A percentile compares a stretch with the other conserved stretches of the same genome.
Evolutionary conservation across 2,113 vertebrate genomes (phyloP).

Genomic region (Anarhynchus alexandrinus): DNA sequence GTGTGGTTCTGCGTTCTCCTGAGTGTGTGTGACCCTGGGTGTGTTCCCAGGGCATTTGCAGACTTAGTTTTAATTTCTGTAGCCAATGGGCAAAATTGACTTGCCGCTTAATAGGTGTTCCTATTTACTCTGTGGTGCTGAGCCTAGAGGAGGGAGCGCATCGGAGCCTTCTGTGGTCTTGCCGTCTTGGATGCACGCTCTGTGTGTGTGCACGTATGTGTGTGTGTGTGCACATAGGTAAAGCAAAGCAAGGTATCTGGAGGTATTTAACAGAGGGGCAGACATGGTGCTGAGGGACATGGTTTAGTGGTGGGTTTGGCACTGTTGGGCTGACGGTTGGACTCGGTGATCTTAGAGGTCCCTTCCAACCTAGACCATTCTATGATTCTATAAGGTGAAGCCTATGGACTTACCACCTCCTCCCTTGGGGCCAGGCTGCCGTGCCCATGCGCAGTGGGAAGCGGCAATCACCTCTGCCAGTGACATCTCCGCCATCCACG

Average conservation of each 20-base stretch:
- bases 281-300: too few relatives aligned
- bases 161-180: neutral
- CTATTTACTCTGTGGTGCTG: neutral
- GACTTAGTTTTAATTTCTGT: neutral
- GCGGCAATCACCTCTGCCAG: neutral
- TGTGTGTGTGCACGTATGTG: accelerated
- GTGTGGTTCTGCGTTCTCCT: neutral
- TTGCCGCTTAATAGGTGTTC: neutral
- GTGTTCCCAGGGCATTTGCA: neutral
- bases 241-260: neutral
- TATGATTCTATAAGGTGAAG: neutral
- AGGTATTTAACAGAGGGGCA: too few relatives aligned
- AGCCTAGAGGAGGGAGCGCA: neutral
- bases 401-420: neutral
- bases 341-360: too few relatives aligned
- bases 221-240: too few relatives aligned
- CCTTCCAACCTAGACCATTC: too few relatives aligned
- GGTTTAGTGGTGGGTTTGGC: too few relatives aligned
- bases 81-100: neutral
- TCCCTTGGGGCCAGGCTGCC: neutral
- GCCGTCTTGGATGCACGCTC: neutral
- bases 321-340: too few relatives aligned
- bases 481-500: neutral
- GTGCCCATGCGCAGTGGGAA: neutral
- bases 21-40: neutral